Base-by-base conservation (phyloP, 1,140 invertebrate genomes). In the Brachionus angularis region DNA sequence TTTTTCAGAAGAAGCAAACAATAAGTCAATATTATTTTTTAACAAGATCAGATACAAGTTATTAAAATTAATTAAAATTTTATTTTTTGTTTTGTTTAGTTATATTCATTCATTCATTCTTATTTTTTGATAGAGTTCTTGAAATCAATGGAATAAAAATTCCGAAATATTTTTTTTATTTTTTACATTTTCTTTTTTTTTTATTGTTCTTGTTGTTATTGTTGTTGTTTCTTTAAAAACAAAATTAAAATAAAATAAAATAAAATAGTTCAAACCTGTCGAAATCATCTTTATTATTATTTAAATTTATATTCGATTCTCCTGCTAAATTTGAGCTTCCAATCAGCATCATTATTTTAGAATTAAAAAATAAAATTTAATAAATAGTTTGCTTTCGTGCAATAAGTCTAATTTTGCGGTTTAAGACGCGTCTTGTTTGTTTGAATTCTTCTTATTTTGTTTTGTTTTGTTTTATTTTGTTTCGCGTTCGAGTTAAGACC, bases 381-480 rank as follows among this genome's bases (percentile, higher is more conserved):
- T n/a, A n/a, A n/a, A n/a, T n/a, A n/a, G n/a, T n/a, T n/a, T n/a
- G n/a, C n/a, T 58, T 58, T 33, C 53, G 53, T 58, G 53, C 53
- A 58, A 58, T 39, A 58, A 29, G 10, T 58, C 23, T 12, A 39
- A 21, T 58, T 58, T 58, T 10, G 53, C 33, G 53, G 53, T 58
- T 58, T 58, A 58, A 58, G 53, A 58, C 53, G 53, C 53, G 53
- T 58, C 53, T 58, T 39, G 53, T 58, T 58, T 58, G 33, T 39
- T 5, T 58, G 36, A 16, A n/a, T 36, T 21, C n/a, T n/a, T n/a
- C n/a, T n/a, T n/a, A n/a, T n/a, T n/a, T n/a, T n/a, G n/a, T n/a
- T n/a, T n/a, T n/a, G n/a, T n/a, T n/a, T n/a, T n/a, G n/a, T n/a
- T n/a, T n/a, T n/a, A n/a, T n/a, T n/a, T n/a, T n/a, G n/a, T n/a